Conservation (phyloP, 2,113 vertebrate species). For the Eptesicus fuscus region DNA sequence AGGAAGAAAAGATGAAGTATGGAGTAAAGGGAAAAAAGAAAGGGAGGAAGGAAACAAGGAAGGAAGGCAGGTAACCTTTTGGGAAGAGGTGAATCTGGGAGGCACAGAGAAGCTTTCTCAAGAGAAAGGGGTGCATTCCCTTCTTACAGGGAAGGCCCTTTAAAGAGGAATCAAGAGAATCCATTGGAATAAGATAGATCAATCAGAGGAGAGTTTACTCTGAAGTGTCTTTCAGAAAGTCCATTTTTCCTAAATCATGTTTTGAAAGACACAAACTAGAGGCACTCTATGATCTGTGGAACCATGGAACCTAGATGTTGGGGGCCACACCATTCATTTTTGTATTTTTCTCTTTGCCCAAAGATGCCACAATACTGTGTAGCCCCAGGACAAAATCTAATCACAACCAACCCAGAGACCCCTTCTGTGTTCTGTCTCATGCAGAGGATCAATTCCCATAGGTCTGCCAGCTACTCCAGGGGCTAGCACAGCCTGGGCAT, state of each 20-base stretch:
- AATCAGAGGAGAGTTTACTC: background rate
- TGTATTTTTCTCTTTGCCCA: background rate
- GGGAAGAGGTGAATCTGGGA: background rate
- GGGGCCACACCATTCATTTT: background rate
- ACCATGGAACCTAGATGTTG: background rate
- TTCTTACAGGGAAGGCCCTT: background rate
- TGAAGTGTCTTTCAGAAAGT: background rate
- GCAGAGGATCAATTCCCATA: accelerated
- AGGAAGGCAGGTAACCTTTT: background rate
- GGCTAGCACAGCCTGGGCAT: accelerated
- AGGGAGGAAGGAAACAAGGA: background rate
- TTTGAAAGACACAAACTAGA: background rate
- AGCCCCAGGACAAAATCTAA: background rate
- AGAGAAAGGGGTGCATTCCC: background rate
- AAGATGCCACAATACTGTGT: background rate
- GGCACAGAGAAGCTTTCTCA: background rate
- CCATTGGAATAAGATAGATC: background rate
- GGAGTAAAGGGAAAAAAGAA: background rate
- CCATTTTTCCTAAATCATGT: background rate
- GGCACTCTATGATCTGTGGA: accelerated
- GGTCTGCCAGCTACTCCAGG: background rate
- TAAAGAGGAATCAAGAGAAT: background rate
- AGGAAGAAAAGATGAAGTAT: background rate
- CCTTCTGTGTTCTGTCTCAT: background rate
- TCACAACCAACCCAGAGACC: background rate